Percentiles rank a stretch among this genome's conserved stretches.
phyloP scores from a whole-genome alignment of 1,140 invertebrate species.

The Portunus trituberculatus region DNA sequence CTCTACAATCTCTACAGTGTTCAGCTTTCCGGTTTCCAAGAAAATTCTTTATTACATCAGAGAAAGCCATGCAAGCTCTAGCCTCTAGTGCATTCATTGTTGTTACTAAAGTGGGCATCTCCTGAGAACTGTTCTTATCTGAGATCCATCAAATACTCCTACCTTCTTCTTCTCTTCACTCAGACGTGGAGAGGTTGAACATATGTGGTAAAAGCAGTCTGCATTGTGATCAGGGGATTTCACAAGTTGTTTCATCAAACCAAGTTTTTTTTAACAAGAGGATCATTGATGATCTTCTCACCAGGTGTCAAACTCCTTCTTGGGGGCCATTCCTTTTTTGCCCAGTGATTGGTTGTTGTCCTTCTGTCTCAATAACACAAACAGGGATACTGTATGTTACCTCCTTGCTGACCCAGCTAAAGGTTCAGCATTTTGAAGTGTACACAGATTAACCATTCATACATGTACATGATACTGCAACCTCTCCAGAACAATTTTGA shows the following conservation, averaged over 20 bases:
- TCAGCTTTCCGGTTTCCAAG: conserved; percentile 39
- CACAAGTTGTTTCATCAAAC: neutral
- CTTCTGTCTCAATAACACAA: conserved; percentile 79
- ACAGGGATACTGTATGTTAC: conserved; percentile 80
- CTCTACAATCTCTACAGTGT: conserved; percentile 42
- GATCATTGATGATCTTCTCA: conserved; percentile 27
- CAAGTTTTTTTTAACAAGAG: conserved; percentile 34
- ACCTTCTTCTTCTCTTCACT: neutral
- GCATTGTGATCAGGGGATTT: conserved; percentile 49
- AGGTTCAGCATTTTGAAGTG: conserved; percentile 78
- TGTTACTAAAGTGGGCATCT: conserved; percentile 1
- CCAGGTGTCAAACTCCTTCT: conserved; percentile 30
- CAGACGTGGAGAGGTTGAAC: conserved; percentile 25
- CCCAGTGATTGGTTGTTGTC: conserved; percentile 41
- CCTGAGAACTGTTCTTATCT: too few relatives aligned
- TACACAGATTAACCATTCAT: conserved; percentile 78
- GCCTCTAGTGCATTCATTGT: conserved; percentile 35
- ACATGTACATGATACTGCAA: conserved; percentile 67
- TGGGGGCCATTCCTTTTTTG: conserved; percentile 48
- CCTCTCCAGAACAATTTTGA: conserved; percentile 59
- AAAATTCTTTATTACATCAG: conserved; percentile 21
- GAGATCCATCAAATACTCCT: too few relatives aligned
- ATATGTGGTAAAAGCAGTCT: conserved; percentile 44
- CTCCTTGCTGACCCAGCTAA: conserved; percentile 79
- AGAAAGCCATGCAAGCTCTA: conserved; percentile 51